phyloP scores from a whole-genome alignment of 1,140 invertebrate genomes.

The Cyrtorhinus lividipennis region DNA sequence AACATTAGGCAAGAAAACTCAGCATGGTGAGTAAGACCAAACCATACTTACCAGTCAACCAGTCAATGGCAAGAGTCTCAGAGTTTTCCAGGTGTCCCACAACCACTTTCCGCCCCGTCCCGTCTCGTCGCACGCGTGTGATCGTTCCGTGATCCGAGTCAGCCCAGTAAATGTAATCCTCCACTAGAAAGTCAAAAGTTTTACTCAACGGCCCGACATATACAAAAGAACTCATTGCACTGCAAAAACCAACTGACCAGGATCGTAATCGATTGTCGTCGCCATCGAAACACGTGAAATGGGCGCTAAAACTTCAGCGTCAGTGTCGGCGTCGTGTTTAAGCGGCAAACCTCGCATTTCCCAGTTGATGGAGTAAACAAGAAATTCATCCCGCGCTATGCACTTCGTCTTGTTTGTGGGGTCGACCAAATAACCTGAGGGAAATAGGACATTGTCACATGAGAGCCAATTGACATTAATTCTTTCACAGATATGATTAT shows the following conservation, averaged over 20 bases:
- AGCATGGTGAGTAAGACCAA: no score
- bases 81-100: conserved; percentile 39
- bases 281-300: conserved; percentile 62
- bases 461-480: no score
- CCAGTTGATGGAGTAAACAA: conserved; percentile 61
- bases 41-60: conserved; percentile 40
- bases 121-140: conserved; percentile 59
- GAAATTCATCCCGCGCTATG: conserved; percentile 42
- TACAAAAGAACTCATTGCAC: no score
- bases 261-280: conserved; percentile 58
- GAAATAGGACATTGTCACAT: no score
- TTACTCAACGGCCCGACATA: background rate
- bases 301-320: conserved; percentile 46
- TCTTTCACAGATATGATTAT: background rate
- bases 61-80: conserved; percentile 46
- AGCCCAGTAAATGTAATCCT: conserved; percentile 63
- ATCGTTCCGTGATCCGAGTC: conserved; percentile 60
- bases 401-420: conserved; percentile 36
- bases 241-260: no score
- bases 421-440: conserved; percentile 27
- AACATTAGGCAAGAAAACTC: background rate
- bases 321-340: conserved; percentile 30
- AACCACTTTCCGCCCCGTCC: conserved; percentile 46
- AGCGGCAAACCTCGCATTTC: conserved; percentile 56
- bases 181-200: conserved; percentile 29